These are phyloP conservation scores for Macropus fuliginosus DNA, from an alignment of 2,797 vertebrate species.

Conservation along the genomic window DNA sequence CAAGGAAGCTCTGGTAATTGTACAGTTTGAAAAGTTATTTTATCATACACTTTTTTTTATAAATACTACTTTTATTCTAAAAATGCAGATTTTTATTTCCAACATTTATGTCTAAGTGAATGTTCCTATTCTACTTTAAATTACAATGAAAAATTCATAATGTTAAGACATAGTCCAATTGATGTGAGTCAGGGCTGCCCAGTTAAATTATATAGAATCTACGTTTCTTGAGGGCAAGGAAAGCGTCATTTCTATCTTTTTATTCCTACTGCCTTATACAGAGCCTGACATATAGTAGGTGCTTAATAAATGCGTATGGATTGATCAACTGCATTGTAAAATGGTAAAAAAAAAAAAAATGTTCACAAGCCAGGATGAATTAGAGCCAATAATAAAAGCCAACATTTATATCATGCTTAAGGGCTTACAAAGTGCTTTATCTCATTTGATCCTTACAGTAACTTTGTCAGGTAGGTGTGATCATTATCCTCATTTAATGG, in stretches of 20 bases:
- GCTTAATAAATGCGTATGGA: background rate
- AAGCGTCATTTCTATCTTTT: background rate
- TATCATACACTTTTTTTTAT: background rate
- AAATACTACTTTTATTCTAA: background rate
- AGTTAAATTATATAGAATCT: background rate
- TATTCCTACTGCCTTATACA: background rate
- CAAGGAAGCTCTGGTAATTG: background rate
- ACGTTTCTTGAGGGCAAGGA: background rate
- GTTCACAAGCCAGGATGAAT: background rate
- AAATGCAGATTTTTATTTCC: background rate
- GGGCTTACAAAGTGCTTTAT: background rate
- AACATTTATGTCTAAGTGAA: background rate
- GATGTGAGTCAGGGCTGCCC: background rate
- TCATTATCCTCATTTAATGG: background rate
- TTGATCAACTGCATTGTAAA: background rate
- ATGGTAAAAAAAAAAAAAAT: background rate
- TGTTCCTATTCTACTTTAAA: background rate
- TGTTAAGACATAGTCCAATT: background rate
- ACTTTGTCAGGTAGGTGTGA: background rate
- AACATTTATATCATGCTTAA: background rate
- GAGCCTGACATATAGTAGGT: background rate
- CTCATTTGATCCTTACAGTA: background rate
- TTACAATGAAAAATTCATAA: background rate
- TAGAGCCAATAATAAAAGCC: background rate
- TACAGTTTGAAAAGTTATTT: background rate